phyloP scores from a whole-genome alignment of 2,113 vertebrate genomes.

The Pseudorhombus dupliciocellatus region DNA sequence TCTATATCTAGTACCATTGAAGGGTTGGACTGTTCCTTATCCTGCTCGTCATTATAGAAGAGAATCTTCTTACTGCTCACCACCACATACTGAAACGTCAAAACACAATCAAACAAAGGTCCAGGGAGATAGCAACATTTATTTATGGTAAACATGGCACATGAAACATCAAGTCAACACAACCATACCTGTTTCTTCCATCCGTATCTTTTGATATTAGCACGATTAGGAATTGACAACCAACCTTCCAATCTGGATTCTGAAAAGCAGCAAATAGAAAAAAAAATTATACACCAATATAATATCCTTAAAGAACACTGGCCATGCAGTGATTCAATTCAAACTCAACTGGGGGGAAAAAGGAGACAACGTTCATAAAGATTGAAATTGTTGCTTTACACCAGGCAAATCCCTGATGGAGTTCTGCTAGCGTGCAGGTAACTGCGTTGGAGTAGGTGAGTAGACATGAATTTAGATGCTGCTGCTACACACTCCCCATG shows the following conservation, averaged over 20 bases:
- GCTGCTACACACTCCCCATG: conserved; percentile 43
- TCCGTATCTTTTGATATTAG: conserved; percentile 96
- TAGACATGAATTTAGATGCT: conserved; percentile 25
- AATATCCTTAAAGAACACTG: background rate
- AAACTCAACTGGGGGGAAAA: conserved; percentile 55
- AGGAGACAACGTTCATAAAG: conserved; percentile 28
- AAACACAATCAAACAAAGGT: background rate
- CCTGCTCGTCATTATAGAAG: conserved; percentile 98
- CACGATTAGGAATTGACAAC: conserved; percentile 95
- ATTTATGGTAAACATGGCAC: background rate
- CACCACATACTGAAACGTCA: conserved; percentile 90
- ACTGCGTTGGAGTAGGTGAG: conserved; percentile 39
- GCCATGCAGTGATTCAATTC: conserved; percentile 73
- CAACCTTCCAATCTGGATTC: conserved; percentile 98
- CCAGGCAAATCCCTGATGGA: conserved; percentile 9
- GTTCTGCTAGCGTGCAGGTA: conserved; percentile 24
- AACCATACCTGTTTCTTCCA: conserved; percentile 96
- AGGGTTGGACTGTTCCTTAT: conserved; percentile 97
- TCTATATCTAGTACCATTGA: conserved; percentile 99
- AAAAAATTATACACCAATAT: background rate
- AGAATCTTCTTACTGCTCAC: conserved; percentile 99
- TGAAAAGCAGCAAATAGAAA: conserved; percentile 61
- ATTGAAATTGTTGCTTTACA: conserved; percentile 36
- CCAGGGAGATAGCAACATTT: conserved; percentile 1
- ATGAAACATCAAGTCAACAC: conserved; percentile 2